Percentiles rank a stretch among this genome's conserved stretches.
These are phyloP conservation scores for Deroptyus accipitrinus DNA, from an alignment of 2,113 vertebrate genomes.

Conservation along the genomic window DNA sequence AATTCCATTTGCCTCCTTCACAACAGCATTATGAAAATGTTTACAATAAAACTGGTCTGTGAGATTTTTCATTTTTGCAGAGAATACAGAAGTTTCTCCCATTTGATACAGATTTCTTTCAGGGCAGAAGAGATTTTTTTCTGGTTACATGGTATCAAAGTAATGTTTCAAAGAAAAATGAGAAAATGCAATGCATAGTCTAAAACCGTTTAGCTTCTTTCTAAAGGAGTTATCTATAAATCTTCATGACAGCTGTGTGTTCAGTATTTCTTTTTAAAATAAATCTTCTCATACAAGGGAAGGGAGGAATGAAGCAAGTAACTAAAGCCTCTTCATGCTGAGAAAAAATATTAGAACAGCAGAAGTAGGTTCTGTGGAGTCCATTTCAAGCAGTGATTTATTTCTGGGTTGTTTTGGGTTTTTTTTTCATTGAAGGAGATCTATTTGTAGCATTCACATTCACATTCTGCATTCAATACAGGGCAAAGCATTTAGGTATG, in stretches of 20 bases:
- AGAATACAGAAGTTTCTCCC: background rate
- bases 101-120: conserved; percentile 20
- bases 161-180: conserved; percentile 15
- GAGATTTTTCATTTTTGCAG: conserved; percentile 9
- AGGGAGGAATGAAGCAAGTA: background rate
- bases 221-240: conserved; percentile 41
- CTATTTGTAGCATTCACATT: background rate
- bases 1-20: conserved; percentile 11
- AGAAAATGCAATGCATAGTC: background rate
- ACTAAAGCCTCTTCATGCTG: background rate
- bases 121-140: background rate
- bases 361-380: background rate
- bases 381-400: background rate
- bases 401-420: background rate
- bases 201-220: conserved; percentile 29
- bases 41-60: conserved; percentile 10
- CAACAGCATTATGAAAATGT: conserved; percentile 33
- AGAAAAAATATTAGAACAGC: background rate
- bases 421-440: background rate
- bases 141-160: conserved; percentile 10
- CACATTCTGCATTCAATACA: background rate
- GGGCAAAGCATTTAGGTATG: background rate
- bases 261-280: conserved; percentile 29
- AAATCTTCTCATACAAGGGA: background rate
- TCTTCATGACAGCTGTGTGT: conserved; percentile 25